Evolutionary conservation across 2,888 invertebrate genomes (phyloP).

Genomic region (Terebella lapidaria): DNA sequence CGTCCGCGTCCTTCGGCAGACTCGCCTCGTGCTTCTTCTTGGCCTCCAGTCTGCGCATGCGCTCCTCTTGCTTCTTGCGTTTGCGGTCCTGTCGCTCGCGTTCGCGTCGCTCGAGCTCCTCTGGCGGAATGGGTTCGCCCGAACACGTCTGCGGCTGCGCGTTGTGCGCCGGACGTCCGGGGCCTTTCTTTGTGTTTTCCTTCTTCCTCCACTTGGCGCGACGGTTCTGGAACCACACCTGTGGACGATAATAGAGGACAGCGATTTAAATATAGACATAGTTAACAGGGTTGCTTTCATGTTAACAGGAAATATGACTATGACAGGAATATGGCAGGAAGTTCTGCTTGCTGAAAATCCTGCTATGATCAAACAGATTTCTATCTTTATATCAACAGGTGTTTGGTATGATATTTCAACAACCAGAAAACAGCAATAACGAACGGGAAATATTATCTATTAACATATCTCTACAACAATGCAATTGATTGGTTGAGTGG

Average conservation of each 20-base stretch:
- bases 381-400: too few relatives aligned
- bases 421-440: too few relatives aligned
- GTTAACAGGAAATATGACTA: too few relatives aligned
- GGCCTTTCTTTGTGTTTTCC: slow-evolving; percentile 97
- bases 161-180: slow-evolving; percentile 95
- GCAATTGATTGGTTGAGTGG: too few relatives aligned
- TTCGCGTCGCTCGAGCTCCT: slow-evolving; percentile 52
- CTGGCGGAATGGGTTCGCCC: slow-evolving; percentile 93
- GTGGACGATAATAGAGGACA: slow-evolving; percentile 53
- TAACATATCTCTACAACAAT: too few relatives aligned
- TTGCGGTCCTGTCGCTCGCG: slow-evolving; percentile 56
- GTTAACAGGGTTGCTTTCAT: too few relatives aligned
- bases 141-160: slow-evolving; percentile 96
- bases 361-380: too few relatives aligned
- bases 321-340: too few relatives aligned
- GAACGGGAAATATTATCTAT: too few relatives aligned
- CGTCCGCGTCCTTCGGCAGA: background rate
- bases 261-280: too few relatives aligned
- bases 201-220: slow-evolving; percentile 99
- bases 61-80: slow-evolving; percentile 84
- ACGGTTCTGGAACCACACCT: slow-evolving; percentile 99
- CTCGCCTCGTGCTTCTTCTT: background rate
- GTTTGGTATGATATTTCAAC: too few relatives aligned
- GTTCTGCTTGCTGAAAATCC: too few relatives aligned
- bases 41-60: slow-evolving; percentile 56